Conservation (phyloP, 2,113 vertebrate genomes). For the Oceanites oceanicus region DNA sequence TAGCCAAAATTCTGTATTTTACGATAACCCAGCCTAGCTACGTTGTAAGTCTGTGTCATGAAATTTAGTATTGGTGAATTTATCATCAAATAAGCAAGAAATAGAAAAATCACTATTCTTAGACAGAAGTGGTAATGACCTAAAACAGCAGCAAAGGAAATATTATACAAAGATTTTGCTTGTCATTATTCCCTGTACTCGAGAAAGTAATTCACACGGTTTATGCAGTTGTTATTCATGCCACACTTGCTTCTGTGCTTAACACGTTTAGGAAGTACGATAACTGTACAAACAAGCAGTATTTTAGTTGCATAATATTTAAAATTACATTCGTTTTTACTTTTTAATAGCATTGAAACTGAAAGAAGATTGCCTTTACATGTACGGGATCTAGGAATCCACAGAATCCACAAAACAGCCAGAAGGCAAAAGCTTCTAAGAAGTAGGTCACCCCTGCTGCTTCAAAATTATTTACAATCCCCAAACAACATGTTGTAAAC, state of each 20-base stretch:
- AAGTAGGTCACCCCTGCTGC: slow-evolving; percentile 68
- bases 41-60: neutral
- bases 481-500: neutral
- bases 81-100: neutral
- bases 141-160: neutral
- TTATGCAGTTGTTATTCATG: neutral
- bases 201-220: neutral
- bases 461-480: slow-evolving; percentile 48
- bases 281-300: neutral
- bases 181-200: neutral
- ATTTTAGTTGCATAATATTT: neutral
- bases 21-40: neutral
- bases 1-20: neutral
- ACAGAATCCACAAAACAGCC: slow-evolving; percentile 5
- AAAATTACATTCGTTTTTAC: neutral
- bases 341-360: neutral
- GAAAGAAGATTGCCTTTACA: neutral
- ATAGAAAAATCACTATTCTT: neutral
- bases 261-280: neutral
- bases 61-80: neutral
- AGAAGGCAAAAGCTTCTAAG: slow-evolving; percentile 65
- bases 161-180: neutral
- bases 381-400: neutral
- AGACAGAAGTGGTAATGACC: neutral
- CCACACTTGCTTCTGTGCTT: neutral